These are phyloP conservation scores for Eueides isabella DNA, from an alignment of 1,140 invertebrate species.

Conservation along the genomic window DNA sequence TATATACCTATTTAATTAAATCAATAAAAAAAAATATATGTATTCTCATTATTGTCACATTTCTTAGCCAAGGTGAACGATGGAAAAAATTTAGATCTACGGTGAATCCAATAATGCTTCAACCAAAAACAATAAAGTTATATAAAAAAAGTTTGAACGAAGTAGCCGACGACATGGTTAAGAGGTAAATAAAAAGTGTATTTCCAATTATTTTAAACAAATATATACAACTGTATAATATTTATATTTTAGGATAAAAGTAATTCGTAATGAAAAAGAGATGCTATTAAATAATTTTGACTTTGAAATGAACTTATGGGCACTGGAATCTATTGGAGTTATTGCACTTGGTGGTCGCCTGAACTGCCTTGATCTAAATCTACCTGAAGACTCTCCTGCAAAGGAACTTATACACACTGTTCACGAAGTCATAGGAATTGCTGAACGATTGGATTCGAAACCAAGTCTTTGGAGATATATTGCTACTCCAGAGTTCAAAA, in stretches of 20 bases:
- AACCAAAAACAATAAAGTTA: conserved; percentile 77
- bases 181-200: conserved; percentile 49
- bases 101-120: conserved; percentile 79
- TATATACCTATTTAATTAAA: background rate
- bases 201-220: too few species aligned
- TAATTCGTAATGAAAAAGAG: conserved; percentile 77
- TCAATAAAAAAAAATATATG: too few species aligned
- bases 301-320: conserved; percentile 86
- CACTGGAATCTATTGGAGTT: conserved; percentile 86
- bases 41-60: background rate
- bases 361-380: conserved; percentile 82
- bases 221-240: too few species aligned
- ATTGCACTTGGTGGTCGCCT: conserved; percentile 88
- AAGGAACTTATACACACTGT: conserved; percentile 84
- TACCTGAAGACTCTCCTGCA: conserved; percentile 81
- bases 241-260: conserved; percentile 75
- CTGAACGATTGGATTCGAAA: conserved; percentile 84
- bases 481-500: conserved; percentile 83
- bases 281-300: conserved; percentile 83
- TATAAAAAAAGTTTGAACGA: conserved; percentile 71
- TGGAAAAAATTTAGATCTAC: conserved; percentile 90
- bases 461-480: conserved; percentile 85
- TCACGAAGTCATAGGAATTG: conserved; percentile 83
- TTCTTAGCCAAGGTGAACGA: conserved; percentile 87
- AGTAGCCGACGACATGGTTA: conserved; percentile 69